Evolutionary conservation across 1,140 invertebrate genomes (phyloP), one percentile per base, ranked within the genome.

Genomic region (Heliconius congener): DNA sequence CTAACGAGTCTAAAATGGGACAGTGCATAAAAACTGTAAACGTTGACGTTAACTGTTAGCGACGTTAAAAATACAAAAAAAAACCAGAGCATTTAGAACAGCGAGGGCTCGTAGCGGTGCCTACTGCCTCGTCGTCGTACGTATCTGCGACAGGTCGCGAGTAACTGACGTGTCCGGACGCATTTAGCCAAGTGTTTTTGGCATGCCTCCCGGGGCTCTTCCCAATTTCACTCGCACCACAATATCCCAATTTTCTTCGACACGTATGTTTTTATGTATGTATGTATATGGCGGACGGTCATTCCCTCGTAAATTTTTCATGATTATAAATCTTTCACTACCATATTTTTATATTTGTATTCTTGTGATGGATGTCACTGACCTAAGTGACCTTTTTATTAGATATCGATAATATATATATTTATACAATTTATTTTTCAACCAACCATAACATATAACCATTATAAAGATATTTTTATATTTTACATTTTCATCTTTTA

Each of bases 151-250:
- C 89, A 89, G 85, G 84, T 84, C 85, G 81, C 79, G 85, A 73
- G 77, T 81, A 81, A 73, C 79, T 93, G 90, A 93, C 91, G 91
- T 88, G 90, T 85, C 87, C 78, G 80, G 86, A 88, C 87, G 80
- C 81, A 86, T 92, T 91, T 93, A 93, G 91, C 85, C 83, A 86
- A 89, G 87, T 88, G 88, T 88, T 91, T 83, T 91, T 92, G 89
- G 91, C 89, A 90, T 82, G 73, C 80, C 83, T 87, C 87, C 86
- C 87, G 84, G 85, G 85, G 83, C 83, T 89, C 89, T 88, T 87
- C 87, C 84, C 86, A 75, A 82, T 84, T 85, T 88, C 84, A 84
- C 84, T 79, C 80, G 74, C 74, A 78, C 77, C 79, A 79, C 81
- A 78, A 78, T 79, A 79, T 74, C 77, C 76, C 57, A 82, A 84